phyloP scores from a whole-genome alignment of 2,113 vertebrate genomes.

The Thryonomys swinderianus region DNA sequence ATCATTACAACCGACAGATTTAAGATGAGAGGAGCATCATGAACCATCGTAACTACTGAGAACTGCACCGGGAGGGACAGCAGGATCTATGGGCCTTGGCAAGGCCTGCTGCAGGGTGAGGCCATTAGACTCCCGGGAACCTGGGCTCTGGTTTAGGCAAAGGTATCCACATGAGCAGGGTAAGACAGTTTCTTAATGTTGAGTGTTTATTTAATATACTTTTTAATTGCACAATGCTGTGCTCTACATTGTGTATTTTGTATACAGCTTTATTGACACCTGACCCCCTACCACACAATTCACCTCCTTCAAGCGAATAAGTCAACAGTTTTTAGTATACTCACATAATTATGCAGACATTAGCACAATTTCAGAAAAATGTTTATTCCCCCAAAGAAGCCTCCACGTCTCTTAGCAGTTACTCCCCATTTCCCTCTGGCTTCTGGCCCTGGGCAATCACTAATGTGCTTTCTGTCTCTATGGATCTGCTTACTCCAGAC shows the following conservation, averaged over 20 bases:
- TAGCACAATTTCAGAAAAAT: background rate
- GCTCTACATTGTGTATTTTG: background rate
- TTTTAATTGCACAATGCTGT: background rate
- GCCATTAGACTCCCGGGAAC: background rate
- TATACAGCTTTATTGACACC: background rate
- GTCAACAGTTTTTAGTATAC: background rate
- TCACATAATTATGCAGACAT: background rate
- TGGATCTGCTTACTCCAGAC: background rate
- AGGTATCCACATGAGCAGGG: background rate
- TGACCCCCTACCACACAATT: background rate
- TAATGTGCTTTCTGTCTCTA: background rate
- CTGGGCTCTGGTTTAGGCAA: background rate
- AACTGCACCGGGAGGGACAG: background rate
- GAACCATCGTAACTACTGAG: background rate
- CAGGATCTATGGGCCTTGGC: accelerated
- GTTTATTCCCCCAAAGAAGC: background rate
- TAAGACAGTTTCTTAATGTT: background rate
- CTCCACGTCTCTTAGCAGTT: background rate
- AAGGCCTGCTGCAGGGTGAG: background rate
- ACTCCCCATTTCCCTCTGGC: background rate
- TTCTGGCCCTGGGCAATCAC: background rate
- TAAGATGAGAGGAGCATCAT: slow-evolving; percentile 30
- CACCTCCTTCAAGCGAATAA: background rate
- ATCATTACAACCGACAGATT: slow-evolving; percentile 11
- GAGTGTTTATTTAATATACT: background rate